Evolutionary conservation across 2,888 invertebrate species (phyloP).

Genomic region (Pheosia gnoma): DNA sequence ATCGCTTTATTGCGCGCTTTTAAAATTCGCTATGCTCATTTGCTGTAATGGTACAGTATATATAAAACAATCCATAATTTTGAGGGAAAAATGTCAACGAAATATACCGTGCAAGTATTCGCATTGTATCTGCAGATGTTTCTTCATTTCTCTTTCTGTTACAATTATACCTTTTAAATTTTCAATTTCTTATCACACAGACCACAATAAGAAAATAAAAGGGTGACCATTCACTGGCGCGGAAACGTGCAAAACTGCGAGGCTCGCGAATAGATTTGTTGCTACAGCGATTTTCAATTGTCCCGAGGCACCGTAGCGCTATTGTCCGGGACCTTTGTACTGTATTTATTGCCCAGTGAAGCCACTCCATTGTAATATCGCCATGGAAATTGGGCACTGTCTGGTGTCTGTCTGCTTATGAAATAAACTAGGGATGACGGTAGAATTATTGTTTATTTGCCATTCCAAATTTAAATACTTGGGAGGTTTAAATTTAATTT

Average conservation of each 20-base stretch:
- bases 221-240: constrained; percentile 25
- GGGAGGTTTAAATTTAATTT: too few relatives aligned
- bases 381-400: constrained; percentile 23
- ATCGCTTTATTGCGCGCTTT: too few relatives aligned
- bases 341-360: constrained; percentile 35
- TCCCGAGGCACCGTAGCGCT: constrained; percentile 24
- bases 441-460: neutral
- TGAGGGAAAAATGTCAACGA: too few relatives aligned
- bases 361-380: constrained; percentile 25
- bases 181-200: neutral
- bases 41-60: too few relatives aligned
- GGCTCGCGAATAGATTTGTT: constrained; percentile 41
- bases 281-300: constrained; percentile 44
- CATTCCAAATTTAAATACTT: neutral
- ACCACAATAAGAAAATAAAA: constrained; percentile 11
- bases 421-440: constrained; percentile 1
- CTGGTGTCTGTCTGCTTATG: constrained; percentile 9
- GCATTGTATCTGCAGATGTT: too few relatives aligned
- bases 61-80: too few relatives aligned
- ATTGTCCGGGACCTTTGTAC: constrained; percentile 28
- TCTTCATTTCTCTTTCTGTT: too few relatives aligned
- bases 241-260: constrained; percentile 33
- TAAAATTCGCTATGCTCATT: too few relatives aligned
- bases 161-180: neutral
- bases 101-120: too few relatives aligned